Base-by-base conservation (phyloP, 92 coral and sea anemone species). In the Pocillopora meandrina region DNA sequence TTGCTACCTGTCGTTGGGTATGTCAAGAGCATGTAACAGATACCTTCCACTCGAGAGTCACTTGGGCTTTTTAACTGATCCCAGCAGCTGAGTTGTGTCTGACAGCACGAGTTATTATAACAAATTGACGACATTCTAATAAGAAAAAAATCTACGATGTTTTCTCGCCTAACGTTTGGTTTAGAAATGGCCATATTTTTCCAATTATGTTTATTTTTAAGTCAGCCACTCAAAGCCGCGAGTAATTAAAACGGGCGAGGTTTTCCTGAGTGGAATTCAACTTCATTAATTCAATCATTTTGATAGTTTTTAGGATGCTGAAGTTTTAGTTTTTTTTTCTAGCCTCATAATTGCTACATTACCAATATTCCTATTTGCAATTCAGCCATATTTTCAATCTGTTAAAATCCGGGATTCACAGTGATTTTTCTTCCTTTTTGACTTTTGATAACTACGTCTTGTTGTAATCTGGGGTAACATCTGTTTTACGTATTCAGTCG, bases 41-140 rank as follows among this genome's bases (percentile, higher is more conserved):
- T 81, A 81, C 18, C 12, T 64, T 12, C 14, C 68, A 10, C 31
- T 26, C 36, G 68, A 34, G 81, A 61, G 42, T 16, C 67, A 23
- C 76, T 81, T 70, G 59, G 70, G 59, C 35, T 61, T 31, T 57
- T 23, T 56, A 15, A 58, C 73, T 19, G 12, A 13, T 33, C 68
- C 74, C 60, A 19, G 11, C n/a, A 69, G 76, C 65, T 71, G 59
- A 69, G 58, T 71, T 81, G 55, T 34, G 55, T 31, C 61, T 70
- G 85, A 70, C 76, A 81, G 85, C n/a, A 35, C 66, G 68, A 19
- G 58, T 68, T 11, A 57, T 80, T 80, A 15, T 70, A 57, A 70
- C 59, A 58, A 20, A 68, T 81, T 70, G 58, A 20, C 42, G n/a
- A 70, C 58, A 35, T 0, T 58, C 42, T 33, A 68, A 66, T 80